Percentiles rank a stretch among this genome's conserved stretches.
phyloP scores from a whole-genome alignment of 2,888 invertebrate genomes.

The Automeris io region DNA sequence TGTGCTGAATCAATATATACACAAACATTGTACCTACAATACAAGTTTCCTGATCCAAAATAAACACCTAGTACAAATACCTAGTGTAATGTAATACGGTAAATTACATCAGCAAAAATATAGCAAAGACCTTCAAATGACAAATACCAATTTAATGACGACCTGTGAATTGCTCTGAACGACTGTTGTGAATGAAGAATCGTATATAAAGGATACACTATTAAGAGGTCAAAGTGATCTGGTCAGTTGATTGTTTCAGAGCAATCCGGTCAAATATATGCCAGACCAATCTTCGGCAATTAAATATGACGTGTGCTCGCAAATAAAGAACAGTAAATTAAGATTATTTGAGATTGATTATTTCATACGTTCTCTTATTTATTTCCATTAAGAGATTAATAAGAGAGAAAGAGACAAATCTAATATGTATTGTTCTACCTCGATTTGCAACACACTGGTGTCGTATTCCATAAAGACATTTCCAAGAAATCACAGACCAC shows the following conservation, averaged over 20 bases:
- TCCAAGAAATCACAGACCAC: no score
- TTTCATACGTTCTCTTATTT: not conserved
- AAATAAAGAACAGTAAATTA: slow-evolving; percentile 9
- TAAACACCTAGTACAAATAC: slow-evolving; percentile 4
- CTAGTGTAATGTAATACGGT: slow-evolving; percentile 9
- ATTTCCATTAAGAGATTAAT: not conserved
- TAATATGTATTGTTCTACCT: no score
- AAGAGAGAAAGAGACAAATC: not conserved
- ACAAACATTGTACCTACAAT: not conserved
- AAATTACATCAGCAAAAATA: slow-evolving; percentile 10
- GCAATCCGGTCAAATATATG: slow-evolving; percentile 38
- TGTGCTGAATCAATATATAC: not conserved
- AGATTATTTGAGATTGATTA: slow-evolving; percentile 5
- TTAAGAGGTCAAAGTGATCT: slow-evolving; percentile 24
- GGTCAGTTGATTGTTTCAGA: slow-evolving; percentile 30
- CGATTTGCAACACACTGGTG: no score
- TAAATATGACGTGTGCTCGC: slow-evolving; percentile 51
- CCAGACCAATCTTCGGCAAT: slow-evolving; percentile 47
- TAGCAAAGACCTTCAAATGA: slow-evolving; percentile 11
- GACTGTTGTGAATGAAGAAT: not conserved
- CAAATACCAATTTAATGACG: slow-evolving; percentile 5
- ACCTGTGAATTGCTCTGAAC: not conserved
- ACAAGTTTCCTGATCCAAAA: not conserved
- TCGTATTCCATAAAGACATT: no score
- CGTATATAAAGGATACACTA: not conserved